Evolutionary conservation across 1,140 invertebrate species (phyloP).

Genomic region (Thaumetopoea pityocampa): DNA sequence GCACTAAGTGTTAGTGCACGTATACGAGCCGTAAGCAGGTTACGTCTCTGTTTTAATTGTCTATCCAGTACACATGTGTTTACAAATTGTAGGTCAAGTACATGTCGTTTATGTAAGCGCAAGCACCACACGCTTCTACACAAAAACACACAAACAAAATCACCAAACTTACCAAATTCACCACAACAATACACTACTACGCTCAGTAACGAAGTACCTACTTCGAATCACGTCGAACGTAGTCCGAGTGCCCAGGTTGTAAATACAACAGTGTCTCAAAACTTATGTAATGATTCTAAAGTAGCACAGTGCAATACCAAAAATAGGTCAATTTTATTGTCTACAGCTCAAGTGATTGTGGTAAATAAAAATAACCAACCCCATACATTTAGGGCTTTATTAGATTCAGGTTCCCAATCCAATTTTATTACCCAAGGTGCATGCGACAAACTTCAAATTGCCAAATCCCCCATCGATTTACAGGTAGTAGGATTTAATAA

Average conservation of each 20-base stretch:
- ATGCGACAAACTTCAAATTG: not conserved
- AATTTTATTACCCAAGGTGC: conserved; percentile 2
- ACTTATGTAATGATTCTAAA: not conserved
- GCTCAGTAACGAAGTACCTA: not conserved
- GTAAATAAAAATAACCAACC: not conserved
- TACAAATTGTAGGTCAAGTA: not conserved
- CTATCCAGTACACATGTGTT: not conserved
- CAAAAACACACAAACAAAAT: not conserved
- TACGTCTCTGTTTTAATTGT: conserved; percentile 3
- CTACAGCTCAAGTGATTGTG: not conserved
- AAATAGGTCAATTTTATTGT: not conserved
- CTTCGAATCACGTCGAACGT: not conserved
- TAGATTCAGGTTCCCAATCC: conserved; percentile 1
- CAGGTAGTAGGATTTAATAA: conserved; percentile 4
- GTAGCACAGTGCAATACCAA: not conserved
- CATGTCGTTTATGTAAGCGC: not conserved
- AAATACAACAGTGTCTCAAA: not conserved
- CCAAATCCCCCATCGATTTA: not conserved
- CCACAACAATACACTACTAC: not conserved
- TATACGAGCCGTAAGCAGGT: not conserved
- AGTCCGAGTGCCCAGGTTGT: not conserved
- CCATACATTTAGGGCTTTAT: not conserved
- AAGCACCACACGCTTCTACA: conserved; percentile 5
- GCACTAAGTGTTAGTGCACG: not conserved
- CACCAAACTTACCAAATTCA: not conserved